Base-by-base conservation (phyloP, 92 coral and sea anemone genomes). In the Plumapathes pennacea region DNA sequence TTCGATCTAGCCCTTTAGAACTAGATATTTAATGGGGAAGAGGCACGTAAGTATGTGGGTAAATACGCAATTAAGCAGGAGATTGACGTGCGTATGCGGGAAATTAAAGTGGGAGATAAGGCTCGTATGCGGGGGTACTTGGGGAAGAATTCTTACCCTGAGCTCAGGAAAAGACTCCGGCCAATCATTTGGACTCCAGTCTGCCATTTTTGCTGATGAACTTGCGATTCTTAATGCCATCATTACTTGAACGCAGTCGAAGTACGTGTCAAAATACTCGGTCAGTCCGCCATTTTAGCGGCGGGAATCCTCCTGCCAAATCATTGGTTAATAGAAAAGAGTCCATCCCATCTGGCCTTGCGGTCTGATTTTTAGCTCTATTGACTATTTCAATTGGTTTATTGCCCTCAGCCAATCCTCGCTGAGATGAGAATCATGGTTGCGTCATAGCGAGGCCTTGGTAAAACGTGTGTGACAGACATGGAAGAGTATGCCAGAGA, bases 401-500 rank as follows among this genome's bases (percentile, higher is more conserved):
- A 4, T 17, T 4, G 0, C 23, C 12, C n/a, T 74, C 10, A 46
- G 25, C 95, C 95, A 86, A 86, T 86, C 64, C 70, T 3, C 60
- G n/a, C n/a, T n/a, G n/a, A n/a, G n/a, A n/a, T n/a, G n/a, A n/a
- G n/a, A n/a, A n/a, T n/a, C n/a, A 33, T 14, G 46, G 40, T 87
- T 87, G 89, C 95, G 89, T 87, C 95, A 87, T 72, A 62, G 60
- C 50, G 53, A 23, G 34, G 77, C 59, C n/a, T 31, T 57, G 3
- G 48, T 46, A 52, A 71, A 76, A 66, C 95, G 82, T 81, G 89
- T 77, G 29, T 12, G 43, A 62, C 29, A 17, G 72, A 78, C 43
- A 91, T 91, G 97, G 97, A 91, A 88, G 97, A 91, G 67, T 91
- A 91, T n/a, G 97, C 97, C 12, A 88, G 97, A 71, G 97, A 91